Base-by-base conservation (phyloP, 1,140 invertebrate species). In the Ips typographus region DNA sequence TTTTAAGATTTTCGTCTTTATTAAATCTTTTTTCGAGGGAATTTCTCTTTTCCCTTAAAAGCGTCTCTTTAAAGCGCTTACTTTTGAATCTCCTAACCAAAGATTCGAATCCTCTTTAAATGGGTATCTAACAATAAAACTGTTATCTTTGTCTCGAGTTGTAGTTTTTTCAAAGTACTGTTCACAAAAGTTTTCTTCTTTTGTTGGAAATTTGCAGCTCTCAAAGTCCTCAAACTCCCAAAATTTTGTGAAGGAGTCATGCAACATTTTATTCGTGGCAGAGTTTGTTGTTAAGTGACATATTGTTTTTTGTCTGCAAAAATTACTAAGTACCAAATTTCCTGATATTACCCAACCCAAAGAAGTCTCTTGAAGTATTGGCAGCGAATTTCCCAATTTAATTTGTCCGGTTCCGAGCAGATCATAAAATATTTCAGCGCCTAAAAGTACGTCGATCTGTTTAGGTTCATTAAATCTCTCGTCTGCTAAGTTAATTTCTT, bases 401-500 rank as follows among this genome's bases (percentile, higher is more conserved):
- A 74, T 71, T 68, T 74, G 58, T 40, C 73, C 74, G 8, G 49
- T 64, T 42, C 67, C 71, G 70, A 80, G 79, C 38, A 63, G 79
- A 73, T 51, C 22, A 22, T 22, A 22, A 22, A 22, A 22, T 22
- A 22, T 22, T 22, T 22, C 22, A 22, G 22, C 22, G 22, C 22
- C 22, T 22, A 22, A 22, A 22, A 22, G 22, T 22, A 22, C 22
- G 22, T 22, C 22, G 22, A 79, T 74, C 2, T 59, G 47, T 42
- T 61, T 65, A 3, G 52, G 64, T 40, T 57, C 68, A 70, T 58
- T 40, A 67, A 77, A 79, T 3, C 72, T 8, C 37, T 74, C 68
- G 71, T 78, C 77, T 5, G 75, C 76, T n/a, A 79, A 47, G 59
- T 80, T 72, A 49, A 78, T 74, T 5, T 65, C 57, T 47, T 65